phyloP scores from a whole-genome alignment of 2,797 vertebrate species.

The Coregonus sp. region DNA sequence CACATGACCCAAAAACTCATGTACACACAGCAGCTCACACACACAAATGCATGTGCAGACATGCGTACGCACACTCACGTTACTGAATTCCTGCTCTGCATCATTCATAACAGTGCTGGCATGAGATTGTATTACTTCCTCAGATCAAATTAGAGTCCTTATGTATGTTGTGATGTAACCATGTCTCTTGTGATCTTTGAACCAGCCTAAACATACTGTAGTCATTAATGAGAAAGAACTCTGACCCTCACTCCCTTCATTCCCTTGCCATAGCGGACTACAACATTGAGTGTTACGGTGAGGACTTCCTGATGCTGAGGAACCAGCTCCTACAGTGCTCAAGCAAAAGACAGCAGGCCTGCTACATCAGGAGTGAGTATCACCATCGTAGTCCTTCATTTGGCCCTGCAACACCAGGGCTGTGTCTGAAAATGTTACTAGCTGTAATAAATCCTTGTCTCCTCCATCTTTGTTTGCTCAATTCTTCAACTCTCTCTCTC shows the following conservation, averaged over 20 bases:
- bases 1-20: background rate
- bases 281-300: constrained; percentile 63
- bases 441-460: too few relatives aligned
- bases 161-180: background rate
- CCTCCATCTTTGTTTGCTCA: too few relatives aligned
- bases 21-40: background rate
- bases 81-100: background rate
- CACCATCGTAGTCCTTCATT: constrained; percentile 16
- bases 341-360: constrained; percentile 61
- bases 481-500: too few relatives aligned
- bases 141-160: background rate
- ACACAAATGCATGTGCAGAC: background rate
- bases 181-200: background rate
- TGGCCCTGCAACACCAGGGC: background rate
- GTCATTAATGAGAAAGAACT: background rate
- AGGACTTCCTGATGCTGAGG: constrained; percentile 62
- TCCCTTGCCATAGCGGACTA: constrained; percentile 43
- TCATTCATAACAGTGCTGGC: too few relatives aligned
- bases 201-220: constrained; percentile 22
- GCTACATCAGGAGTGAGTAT: constrained; percentile 68
- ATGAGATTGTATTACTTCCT: too few relatives aligned
- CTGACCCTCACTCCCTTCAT: background rate
- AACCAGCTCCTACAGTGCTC: constrained; percentile 55
- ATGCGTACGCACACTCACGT: background rate
- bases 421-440: background rate